Percentiles rank a stretch among this genome's conserved stretches.
These are phyloP conservation scores for Echeneis naucrates DNA, from an alignment of 2,797 vertebrate genomes.

Conservation along the genomic window DNA sequence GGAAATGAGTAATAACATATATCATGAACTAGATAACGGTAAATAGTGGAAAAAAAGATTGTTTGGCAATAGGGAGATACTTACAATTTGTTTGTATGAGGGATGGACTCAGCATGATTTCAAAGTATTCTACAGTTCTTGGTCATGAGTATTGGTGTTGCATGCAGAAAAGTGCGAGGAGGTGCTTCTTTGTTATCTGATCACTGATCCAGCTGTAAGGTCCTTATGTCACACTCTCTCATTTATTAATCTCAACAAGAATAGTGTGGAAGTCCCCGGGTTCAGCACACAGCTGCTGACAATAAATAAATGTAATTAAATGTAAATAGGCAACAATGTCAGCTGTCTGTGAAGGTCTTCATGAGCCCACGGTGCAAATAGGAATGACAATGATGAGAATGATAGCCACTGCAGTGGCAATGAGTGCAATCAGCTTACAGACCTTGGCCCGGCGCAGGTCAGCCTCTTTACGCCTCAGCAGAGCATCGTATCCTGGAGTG, in stretches of 20 bases:
- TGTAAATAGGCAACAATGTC: slow-evolving; percentile 15
- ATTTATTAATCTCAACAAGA: slow-evolving; percentile 16
- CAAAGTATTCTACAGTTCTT: slow-evolving; percentile 30
- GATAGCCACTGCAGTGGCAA: slow-evolving; percentile 85
- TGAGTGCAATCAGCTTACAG: slow-evolving; percentile 93
- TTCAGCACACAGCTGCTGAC: slow-evolving; percentile 44
- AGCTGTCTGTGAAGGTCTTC: slow-evolving; percentile 59
- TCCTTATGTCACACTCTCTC: slow-evolving; percentile 39
- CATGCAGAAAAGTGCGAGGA: slow-evolving; percentile 57
- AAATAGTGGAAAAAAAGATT: slow-evolving; percentile 4
- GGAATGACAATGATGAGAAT: slow-evolving; percentile 94
- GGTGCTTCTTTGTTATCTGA: slow-evolving; percentile 20
- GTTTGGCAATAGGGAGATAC: background rate
- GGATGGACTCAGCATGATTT: slow-evolving; percentile 11
- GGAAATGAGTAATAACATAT: slow-evolving; percentile 36
- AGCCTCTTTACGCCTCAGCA: slow-evolving; percentile 92
- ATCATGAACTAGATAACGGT: slow-evolving; percentile 24
- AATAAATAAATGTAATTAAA: slow-evolving; percentile 17
- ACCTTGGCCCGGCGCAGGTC: slow-evolving; percentile 89
- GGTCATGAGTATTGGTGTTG: slow-evolving; percentile 32
- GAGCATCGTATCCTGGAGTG: slow-evolving; percentile 91
- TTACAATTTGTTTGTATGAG: slow-evolving; percentile 30
- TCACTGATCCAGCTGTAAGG: slow-evolving; percentile 16
- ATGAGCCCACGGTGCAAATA: slow-evolving; percentile 91
- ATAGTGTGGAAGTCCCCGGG: slow-evolving; percentile 36